Conservation (phyloP, 2,113 vertebrate genomes). For the Callipepla californica region DNA sequence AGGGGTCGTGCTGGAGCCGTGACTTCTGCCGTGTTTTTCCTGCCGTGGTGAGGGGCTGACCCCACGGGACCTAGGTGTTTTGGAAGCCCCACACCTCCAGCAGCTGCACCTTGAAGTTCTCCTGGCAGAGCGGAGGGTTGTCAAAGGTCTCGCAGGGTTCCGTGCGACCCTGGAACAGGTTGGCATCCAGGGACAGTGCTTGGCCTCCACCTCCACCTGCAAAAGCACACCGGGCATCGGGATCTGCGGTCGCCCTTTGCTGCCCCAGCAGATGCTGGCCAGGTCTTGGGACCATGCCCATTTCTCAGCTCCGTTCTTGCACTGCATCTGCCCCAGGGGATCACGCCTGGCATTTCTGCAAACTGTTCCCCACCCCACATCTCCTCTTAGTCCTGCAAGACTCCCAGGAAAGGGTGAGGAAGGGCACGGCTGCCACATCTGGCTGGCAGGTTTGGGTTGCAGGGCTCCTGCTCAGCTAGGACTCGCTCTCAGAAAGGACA, state of each 20-base stretch:
- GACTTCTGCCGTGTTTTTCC: neutral
- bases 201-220: conserved; percentile 86
- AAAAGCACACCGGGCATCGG: neutral
- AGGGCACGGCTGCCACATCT: neutral
- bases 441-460: fast-evolving
- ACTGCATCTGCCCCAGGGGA: fast-evolving
- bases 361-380: neutral
- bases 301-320: neutral
- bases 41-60: fast-evolving
- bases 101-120: conserved; percentile 85
- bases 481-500: neutral
- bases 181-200: conserved; percentile 77
- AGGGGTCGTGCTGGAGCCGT: neutral
- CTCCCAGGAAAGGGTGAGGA: neutral
- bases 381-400: neutral
- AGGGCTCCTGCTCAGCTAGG: neutral
- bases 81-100: conserved; percentile 88
- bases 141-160: conserved; percentile 86
- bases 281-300: neutral
- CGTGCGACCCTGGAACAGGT: conserved; percentile 78
- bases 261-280: neutral
- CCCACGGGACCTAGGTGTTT: neutral
- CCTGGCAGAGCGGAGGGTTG: conserved; percentile 84
- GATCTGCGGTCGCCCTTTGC: neutral
- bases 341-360: fast-evolving